Percentiles rank a stretch among this genome's conserved stretches.
Conservation (phyloP, 2,888 invertebrate species). For the Polyommatus icarus region DNA sequence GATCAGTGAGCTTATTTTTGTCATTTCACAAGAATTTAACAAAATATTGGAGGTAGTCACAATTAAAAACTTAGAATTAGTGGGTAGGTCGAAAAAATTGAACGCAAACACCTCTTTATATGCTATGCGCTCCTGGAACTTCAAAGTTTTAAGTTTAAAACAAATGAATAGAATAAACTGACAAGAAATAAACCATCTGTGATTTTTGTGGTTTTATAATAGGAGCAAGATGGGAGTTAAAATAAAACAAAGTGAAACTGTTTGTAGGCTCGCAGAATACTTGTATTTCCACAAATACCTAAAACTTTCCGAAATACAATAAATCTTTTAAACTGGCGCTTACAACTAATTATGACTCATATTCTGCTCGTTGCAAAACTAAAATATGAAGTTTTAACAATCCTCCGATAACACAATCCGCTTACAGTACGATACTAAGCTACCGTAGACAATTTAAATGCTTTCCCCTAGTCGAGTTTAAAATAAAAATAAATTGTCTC, state of each 20-base stretch:
- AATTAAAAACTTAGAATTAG: no score
- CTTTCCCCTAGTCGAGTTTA: neutral
- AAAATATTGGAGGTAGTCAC: no score
- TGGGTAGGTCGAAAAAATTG: no score
- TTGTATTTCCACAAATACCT: slow-evolving; percentile 28
- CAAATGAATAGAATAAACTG: no score
- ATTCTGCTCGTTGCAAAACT: slow-evolving; percentile 23
- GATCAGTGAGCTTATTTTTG: no score
- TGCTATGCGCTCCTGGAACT: no score
- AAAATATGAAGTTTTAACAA: slow-evolving; percentile 21
- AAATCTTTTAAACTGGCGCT: slow-evolving; percentile 24
- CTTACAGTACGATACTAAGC: neutral
- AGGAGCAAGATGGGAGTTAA: neutral
- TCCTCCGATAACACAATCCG: slow-evolving; percentile 4
- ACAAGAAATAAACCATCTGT: no score
- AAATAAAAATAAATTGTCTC: neutral
- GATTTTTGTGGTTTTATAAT: neutral
- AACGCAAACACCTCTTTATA: no score
- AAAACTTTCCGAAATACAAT: slow-evolving; percentile 27
- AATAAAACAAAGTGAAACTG: slow-evolving; percentile 18
- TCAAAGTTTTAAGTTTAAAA: no score
- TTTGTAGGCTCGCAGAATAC: slow-evolving; percentile 14
- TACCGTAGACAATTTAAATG: slow-evolving; percentile 25
- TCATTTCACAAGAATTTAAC: no score
- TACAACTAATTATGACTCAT: slow-evolving; percentile 19